Percentiles rank a stretch among this genome's conserved stretches.
These are phyloP conservation scores for Albula goreensis DNA, from an alignment of 2,113 vertebrate species.

Conservation along the genomic window DNA sequence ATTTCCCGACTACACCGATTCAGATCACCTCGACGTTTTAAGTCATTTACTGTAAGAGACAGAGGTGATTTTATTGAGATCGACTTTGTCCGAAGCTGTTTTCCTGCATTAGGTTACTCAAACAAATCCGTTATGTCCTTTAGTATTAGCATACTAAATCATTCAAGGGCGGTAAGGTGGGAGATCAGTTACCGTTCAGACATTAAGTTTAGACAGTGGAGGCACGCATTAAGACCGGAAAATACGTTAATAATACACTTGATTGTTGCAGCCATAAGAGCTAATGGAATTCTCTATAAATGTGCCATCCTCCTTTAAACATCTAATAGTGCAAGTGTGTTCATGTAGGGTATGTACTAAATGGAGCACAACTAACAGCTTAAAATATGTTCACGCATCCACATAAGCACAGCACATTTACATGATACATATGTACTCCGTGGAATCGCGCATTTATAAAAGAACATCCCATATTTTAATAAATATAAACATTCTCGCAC, in stretches of 20 bases:
- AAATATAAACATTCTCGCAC: background rate
- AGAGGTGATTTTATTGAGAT: background rate
- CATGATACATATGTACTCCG: background rate
- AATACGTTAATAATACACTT: background rate
- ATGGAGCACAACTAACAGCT: constrained; percentile 61
- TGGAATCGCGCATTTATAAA: background rate
- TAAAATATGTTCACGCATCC: background rate
- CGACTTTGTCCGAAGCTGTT: background rate
- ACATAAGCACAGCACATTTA: background rate
- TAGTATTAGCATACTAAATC: constrained; percentile 54
- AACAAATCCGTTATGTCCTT: constrained; percentile 45
- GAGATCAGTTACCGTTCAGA: constrained; percentile 75
- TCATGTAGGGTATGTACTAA: constrained; percentile 45
- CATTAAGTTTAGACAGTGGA: constrained; percentile 74
- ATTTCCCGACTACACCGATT: constrained; percentile 21
- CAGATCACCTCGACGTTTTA: constrained; percentile 3
- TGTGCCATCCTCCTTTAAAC: constrained; percentile 25
- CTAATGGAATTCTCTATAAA: constrained; percentile 51
- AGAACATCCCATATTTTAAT: background rate
- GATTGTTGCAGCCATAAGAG: background rate
- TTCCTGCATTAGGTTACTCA: constrained; percentile 70
- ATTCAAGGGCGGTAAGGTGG: constrained; percentile 69
- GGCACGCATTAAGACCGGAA: constrained; percentile 55
- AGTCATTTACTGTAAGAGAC: background rate
- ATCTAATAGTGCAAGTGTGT: constrained; percentile 33